Base-by-base conservation (phyloP, 1,140 invertebrate species). In the Brachystomella parvula region DNA sequence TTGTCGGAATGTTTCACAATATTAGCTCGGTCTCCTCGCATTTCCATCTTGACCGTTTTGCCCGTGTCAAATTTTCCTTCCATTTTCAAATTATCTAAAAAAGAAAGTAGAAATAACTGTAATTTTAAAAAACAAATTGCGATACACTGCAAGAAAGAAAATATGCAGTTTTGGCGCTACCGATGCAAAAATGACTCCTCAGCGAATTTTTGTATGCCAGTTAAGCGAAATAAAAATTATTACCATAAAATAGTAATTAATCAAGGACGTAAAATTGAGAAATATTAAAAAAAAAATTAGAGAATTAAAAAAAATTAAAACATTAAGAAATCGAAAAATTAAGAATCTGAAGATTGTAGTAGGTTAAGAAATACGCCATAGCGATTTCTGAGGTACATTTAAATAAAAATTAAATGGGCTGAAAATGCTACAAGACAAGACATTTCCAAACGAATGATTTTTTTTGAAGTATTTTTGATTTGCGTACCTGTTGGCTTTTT, bases 1-100 rank as follows among this genome's bases (percentile, higher is more conserved):
- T 85, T 85, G 69, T 86, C 84, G 30, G 78, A 75, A 60, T 79
- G 81, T 62, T 76, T 77, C 2, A 81, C 78, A 0, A 77, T 74
- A 0, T 71, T 77, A 44, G 79, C 76, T 47, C 78, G 72, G 47
- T 82, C 81, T 1, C 76, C 76, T 62, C 35, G 65, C 32, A 33
- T 68, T 1, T 47, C 62, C 32, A n/a, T 63, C 49, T 17, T 24
- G 24, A 53, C 15, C n/a, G 39, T 44, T 9, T 44, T n/a, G 72
- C 59, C 61, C 24, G 69, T 73, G n/a, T 73, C 66, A 29, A 70
- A 12, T 24, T 63, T 19, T 2, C 68, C 65, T 63, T 67, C 64
- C 39, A 59, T 33, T 26, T 49, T 49, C 19, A 67, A 39, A 64
- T 70, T 67, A 21, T 61, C 65, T 33, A 26, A 9, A 53, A 53